Base-by-base conservation (phyloP, 2,888 invertebrate genomes). In the Fabriciana adippe region DNA sequence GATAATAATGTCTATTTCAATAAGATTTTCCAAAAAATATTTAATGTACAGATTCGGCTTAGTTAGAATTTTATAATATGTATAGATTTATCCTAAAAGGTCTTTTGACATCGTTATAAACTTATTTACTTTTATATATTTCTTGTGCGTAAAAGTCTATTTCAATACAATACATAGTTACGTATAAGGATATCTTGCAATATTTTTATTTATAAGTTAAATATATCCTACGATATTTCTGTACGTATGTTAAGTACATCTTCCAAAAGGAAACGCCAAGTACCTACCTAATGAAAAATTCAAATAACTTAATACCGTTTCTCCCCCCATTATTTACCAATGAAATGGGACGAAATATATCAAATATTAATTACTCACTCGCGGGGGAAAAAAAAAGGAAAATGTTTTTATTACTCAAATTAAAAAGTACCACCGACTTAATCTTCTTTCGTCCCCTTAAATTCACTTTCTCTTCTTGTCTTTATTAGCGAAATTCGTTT, bases 391-490 rank as follows among this genome's bases (percentile, higher is more conserved):
- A 72, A 41, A 8, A 72, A 70, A n/a, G n/a, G 83, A 79, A 80
- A 79, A 83, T 87, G 69, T 82, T 84, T 85, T 87, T 89, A 88
- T 90, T 88, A 88, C 88, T 83, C 81, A 90, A 92, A 92, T 92
- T 92, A 91, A 92, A 90, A 91, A 85, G 87, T 87, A 87, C 88
- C 87, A 83, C 85, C 81, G 80, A 80, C 85, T 83, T 92, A 92
- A 92, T 91, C 90, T 90, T 81, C 90, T 92, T 91, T 90, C 87
- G 87, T 89, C 87, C 91, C 90, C 90, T 93, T 93, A 93, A 93
- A 93, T 94, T 94, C 94, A 94, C 94, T 94, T 93, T 93, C 93
- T 93, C 91, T 89, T 88, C 92, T 90, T 87, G 89, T 93, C 93
- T 94, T 94, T 94, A 94, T 94, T 94, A 93, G 91, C 80, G 85